Percentiles rank a stretch among this genome's conserved stretches.
These are phyloP conservation scores for Aegithalos caudatus DNA, from an alignment of 2,113 vertebrate species.

Conservation along the genomic window DNA sequence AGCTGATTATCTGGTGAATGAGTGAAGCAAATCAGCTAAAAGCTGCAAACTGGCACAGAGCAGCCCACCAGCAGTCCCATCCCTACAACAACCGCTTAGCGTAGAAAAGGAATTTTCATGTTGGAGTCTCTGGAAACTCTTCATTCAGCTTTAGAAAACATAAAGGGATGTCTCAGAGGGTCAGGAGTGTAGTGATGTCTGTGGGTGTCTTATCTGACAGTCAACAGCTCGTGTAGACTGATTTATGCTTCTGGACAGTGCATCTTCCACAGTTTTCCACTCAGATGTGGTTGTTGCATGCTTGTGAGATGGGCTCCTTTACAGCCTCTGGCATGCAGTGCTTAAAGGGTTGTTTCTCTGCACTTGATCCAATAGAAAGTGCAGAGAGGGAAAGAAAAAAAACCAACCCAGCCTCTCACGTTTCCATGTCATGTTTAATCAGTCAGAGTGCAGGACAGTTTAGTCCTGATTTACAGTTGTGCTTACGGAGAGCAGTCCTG, in stretches of 20 bases:
- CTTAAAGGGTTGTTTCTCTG: slow-evolving; percentile 27
- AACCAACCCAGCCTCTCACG: not conserved
- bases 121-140: not conserved
- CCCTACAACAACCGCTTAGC: not conserved
- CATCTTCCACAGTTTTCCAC: not conserved
- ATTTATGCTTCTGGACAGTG: not conserved
- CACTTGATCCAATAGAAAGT: slow-evolving; percentile 39
- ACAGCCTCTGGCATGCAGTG: slow-evolving; percentile 29
- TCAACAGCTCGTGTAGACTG: not conserved
- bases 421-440: slow-evolving; percentile 54
- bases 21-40: slow-evolving; percentile 9
- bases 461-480: slow-evolving; percentile 56
- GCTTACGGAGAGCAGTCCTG: slow-evolving; percentile 54
- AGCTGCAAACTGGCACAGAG: not conserved
- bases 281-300: not conserved
- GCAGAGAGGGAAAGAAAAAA: not conserved
- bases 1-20: not conserved
- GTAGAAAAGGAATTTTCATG: not conserved
- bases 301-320: not conserved
- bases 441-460: slow-evolving; percentile 35
- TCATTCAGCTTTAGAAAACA: not conserved
- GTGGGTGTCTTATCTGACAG: not conserved
- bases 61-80: not conserved
- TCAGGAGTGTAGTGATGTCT: not conserved
- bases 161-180: not conserved